Base-by-base conservation (phyloP, 2,113 vertebrate genomes). In the Piaya cayana region DNA sequence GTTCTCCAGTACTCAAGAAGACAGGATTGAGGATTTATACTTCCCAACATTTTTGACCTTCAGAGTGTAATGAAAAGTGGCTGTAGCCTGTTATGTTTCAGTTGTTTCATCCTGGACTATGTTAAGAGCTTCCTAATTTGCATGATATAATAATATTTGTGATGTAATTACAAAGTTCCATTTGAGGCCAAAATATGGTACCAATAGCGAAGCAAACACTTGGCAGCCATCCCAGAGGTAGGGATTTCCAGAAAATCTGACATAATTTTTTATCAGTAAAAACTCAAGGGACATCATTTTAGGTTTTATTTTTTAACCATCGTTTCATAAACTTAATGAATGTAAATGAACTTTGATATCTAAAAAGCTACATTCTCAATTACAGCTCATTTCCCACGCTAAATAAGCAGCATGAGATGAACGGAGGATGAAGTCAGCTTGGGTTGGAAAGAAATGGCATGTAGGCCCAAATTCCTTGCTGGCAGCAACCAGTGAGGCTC, bases 111-210 rank as follows among this genome's bases (percentile, higher is more conserved):
- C 76, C 86, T 67, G 89, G 93, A 47, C 36, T 85, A 89, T 72
- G 63, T 74, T 96, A 94, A 89, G 86, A 62, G 50, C 87, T 95
- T 96, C 52, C 84, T 86, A 95, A 84, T 95, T 94, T 94, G 50
- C 94, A 88, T 96, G 56, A 94, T 95, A 82, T 58, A 96, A 94
- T 94, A 84, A 93, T 95, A 94, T 97, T 96, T 97, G 71, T 91
- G 94, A 95, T 83, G 36, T 90, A 93, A 82, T 92, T 95, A 88
- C 63, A 86, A 97, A 93, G 95, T 97, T 96, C 82, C 68, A 90
- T 52, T 94, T 90, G 81, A 97, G 96, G 93, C 97, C 92, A 96
- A 97, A 96, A 95, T 94, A 91, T 96, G 91, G 90, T 95, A 97
- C 95, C 95, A 96, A 95, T 90, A 95, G 86, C 97, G 94, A 93